These are phyloP conservation scores for Protaetia brevitarsis DNA, from an alignment of 1,140 invertebrate species.

Conservation along the genomic window DNA sequence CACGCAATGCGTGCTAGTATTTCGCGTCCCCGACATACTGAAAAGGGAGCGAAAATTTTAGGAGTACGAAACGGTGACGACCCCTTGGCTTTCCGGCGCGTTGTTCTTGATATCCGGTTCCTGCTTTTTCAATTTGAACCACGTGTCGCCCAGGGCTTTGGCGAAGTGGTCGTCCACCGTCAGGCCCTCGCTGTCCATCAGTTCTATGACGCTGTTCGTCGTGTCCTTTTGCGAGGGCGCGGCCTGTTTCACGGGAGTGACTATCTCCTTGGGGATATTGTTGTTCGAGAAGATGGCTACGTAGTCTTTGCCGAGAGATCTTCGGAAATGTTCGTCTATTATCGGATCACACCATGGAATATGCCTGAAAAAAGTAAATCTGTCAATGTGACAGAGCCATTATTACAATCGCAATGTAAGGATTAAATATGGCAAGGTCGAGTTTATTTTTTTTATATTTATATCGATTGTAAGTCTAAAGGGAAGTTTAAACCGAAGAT, in stretches of 20 bases:
- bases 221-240: constrained; percentile 10
- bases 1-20: too few species aligned
- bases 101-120: constrained; percentile 39
- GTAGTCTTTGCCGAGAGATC: constrained; percentile 88
- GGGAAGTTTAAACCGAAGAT: too few species aligned
- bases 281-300: constrained; percentile 64
- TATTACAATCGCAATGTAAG: too few species aligned
- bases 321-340: constrained; percentile 93
- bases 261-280: constrained; percentile 52
- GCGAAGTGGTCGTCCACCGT: constrained; percentile 93
- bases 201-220: constrained; percentile 39
- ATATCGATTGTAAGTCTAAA: too few species aligned
- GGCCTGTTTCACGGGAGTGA: constrained; percentile 45
- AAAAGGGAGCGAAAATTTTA: too few species aligned
- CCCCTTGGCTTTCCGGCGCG: constrained; percentile 33
- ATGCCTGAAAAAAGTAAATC: constrained; percentile 52
- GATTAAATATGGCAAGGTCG: too few species aligned
- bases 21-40: too few species aligned
- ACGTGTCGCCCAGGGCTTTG: constrained; percentile 91
- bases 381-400: not conserved
- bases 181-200: constrained; percentile 43
- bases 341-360: constrained; percentile 79
- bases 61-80: constrained; percentile 27
- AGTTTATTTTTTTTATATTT: too few species aligned
- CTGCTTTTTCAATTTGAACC: constrained; percentile 69